Evolutionary conservation across 1,140 invertebrate species (phyloP), one percentile per base, ranked within the genome.

Genomic region (Neoseiulus cucumeris): DNA sequence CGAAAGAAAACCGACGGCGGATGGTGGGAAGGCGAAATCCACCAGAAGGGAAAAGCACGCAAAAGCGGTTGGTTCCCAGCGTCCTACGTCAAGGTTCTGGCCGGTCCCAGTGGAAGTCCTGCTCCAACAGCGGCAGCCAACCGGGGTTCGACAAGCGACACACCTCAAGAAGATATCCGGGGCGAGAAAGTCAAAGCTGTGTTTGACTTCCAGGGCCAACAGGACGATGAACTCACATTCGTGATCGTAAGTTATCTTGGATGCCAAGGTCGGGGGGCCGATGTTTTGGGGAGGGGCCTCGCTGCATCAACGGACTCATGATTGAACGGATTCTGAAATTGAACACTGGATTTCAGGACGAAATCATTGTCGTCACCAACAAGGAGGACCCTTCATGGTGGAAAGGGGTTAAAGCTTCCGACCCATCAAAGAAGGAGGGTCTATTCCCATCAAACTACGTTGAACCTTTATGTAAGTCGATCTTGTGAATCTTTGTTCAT

Each of bases 1-100:
- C 81, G 91, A 14, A 96, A 96, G 76, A 98, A 97, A 74, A 90
- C 89, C 7, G 84, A 89, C 65, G 89, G 88, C 69, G 93, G 93
- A 22, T 98, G 94, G 94, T 98, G 95, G 95, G 94, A 98, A 81
- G 95, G 95, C 51, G 95, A 98, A 77, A 77, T 98, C 28, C 91
- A 96, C 79, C 83, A 89, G 14, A 90, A 93, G 75, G 93, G 93
- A n/a, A 85, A 91, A 70, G 91, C 91, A 73, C 80, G 89, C 64
- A 89, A 94, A 78, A 84, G 94, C 65, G 93, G 93, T 4, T 98
- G 93, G 92, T 97, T 97, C 75, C 93, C 93, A 7, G 92, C 92
- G 22, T 90, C 89, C 55, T 97, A 96, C 74, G 92, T 98, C 0
- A 96, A 95, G 79, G 81, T 88, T 64, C 72, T 87, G 7, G 74